Evolutionary conservation across 1,140 invertebrate species (phyloP), one percentile per base, ranked within the genome.

Genomic region (Ceratina japonica): DNA sequence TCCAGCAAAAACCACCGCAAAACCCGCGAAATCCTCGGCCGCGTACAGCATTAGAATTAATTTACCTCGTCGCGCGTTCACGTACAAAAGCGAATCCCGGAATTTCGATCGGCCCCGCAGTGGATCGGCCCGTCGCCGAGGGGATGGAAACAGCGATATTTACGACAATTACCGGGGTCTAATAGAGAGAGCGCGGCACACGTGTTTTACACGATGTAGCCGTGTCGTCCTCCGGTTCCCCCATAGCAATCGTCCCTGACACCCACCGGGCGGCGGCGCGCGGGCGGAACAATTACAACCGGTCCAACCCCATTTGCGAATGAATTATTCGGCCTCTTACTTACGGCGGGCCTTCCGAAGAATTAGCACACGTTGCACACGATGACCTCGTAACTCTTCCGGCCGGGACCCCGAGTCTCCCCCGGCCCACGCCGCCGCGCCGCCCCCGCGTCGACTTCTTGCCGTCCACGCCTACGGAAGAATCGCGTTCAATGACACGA

Each of bases 201-300:
- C 0, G 31, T 22, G 73, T 75, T 74, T 68, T 24, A 22, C 62
- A 49, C 52, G 15, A 63, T 62, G 56, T 52, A 62, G 18, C 24
- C 12, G 20, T 31, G 24, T 5, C 16, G 15, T 58, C n/a, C 52
- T 49, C 18, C 51, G 16, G 22, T 75, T n/a, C n/a, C 66, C 44
- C 13, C 18, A 37, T 15, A 20, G 61, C 75, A 62, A 70, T 75
- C 72, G 84, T 84, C 86, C 86, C 75, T 87, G 86, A 87, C 84
- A 87, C 76, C 63, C 24, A 74, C 65, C 27, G n/a, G n/a, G n/a
- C n/a, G n/a, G n/a, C n/a, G n/a, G n/a, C n/a, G 75, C 58, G 31
- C 52, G 54, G 54, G 76, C 22, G 68, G 73, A 87, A 85, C 84
- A 84, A 86, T 87, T 83, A 83, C 70, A 87, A 86, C 75, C 56